These are phyloP conservation scores for Pycnonotus jocosus DNA, from an alignment of 2,113 vertebrate species.

Conservation along the genomic window DNA sequence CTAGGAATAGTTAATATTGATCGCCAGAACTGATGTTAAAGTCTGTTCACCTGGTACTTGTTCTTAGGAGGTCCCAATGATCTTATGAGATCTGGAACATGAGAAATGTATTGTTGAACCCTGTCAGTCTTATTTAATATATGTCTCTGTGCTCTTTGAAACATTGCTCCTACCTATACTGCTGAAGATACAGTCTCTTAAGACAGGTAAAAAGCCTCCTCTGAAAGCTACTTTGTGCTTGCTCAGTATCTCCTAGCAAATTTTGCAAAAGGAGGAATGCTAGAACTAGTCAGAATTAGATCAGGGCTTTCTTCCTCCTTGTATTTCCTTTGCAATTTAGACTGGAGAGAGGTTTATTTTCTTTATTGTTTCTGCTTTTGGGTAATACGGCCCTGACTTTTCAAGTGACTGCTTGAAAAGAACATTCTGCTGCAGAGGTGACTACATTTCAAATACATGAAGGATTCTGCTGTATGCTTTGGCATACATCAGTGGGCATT, in stretches of 20 bases:
- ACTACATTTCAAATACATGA: conserved; percentile 31
- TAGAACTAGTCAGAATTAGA: not conserved
- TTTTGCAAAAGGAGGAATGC: not conserved
- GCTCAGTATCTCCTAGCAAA: not conserved
- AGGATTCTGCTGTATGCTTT: not conserved
- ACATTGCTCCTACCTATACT: not conserved
- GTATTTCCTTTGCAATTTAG: not conserved
- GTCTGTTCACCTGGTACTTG: not conserved
- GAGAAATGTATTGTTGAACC: not conserved
- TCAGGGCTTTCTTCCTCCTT: not conserved
- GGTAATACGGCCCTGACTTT: not conserved
- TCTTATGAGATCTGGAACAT: not conserved
- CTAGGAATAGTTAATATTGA: not conserved
- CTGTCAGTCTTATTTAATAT: not conserved
- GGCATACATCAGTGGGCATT: too few relatives aligned
- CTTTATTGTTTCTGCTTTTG: conserved; percentile 5
- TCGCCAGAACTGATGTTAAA: not conserved
- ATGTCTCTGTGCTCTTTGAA: not conserved
- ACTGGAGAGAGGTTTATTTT: not conserved
- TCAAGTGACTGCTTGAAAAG: not conserved
- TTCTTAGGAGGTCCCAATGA: not conserved
- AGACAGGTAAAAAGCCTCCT: not conserved
- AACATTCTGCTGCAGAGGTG: conserved; percentile 13
- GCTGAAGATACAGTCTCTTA: not conserved
- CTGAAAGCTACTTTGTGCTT: not conserved